Conservation (phyloP, 2,888 invertebrate genomes). For the Athrips mouffetella region DNA sequence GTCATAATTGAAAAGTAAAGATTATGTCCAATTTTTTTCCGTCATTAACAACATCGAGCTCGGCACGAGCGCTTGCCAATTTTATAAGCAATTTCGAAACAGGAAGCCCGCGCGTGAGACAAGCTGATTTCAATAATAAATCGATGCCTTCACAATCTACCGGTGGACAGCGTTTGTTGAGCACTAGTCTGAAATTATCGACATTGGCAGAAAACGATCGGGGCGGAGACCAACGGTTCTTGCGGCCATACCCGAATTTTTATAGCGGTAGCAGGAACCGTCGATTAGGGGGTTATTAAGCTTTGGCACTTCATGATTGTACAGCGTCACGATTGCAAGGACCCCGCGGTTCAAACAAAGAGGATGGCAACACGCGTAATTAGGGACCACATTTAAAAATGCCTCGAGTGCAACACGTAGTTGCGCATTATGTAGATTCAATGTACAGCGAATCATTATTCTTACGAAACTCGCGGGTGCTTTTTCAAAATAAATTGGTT, state of each 20-base stretch:
- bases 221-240: slow-evolving; percentile 67
- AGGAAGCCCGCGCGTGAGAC: slow-evolving; percentile 63
- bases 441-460: slow-evolving; percentile 27
- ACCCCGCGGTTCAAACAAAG: slow-evolving; percentile 18
- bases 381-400: slow-evolving; percentile 9
- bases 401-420: slow-evolving; percentile 2
- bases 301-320: slow-evolving; percentile 37
- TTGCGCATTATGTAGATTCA: slow-evolving; percentile 18
- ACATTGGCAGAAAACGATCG: slow-evolving; percentile 56
- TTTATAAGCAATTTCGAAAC: slow-evolving; percentile 69
- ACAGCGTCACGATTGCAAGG: slow-evolving; percentile 7
- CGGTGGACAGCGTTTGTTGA: slow-evolving; percentile 52
- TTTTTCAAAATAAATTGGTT: slow-evolving; percentile 16
- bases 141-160: slow-evolving; percentile 63
- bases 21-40: slow-evolving; percentile 41
- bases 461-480: slow-evolving; percentile 4
- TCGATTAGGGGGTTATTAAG: slow-evolving; percentile 58
- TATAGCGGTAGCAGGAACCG: slow-evolving; percentile 59
- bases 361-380: slow-evolving; percentile 14
- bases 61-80: slow-evolving; percentile 71
- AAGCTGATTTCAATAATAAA: slow-evolving; percentile 74
- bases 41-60: slow-evolving; percentile 57
- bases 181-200: slow-evolving; percentile 68
- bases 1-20: slow-evolving; percentile 64
- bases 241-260: slow-evolving; percentile 49